These are phyloP conservation scores for Cetoscarus ocellatus DNA, from an alignment of 2,797 vertebrate species.

Conservation along the genomic window DNA sequence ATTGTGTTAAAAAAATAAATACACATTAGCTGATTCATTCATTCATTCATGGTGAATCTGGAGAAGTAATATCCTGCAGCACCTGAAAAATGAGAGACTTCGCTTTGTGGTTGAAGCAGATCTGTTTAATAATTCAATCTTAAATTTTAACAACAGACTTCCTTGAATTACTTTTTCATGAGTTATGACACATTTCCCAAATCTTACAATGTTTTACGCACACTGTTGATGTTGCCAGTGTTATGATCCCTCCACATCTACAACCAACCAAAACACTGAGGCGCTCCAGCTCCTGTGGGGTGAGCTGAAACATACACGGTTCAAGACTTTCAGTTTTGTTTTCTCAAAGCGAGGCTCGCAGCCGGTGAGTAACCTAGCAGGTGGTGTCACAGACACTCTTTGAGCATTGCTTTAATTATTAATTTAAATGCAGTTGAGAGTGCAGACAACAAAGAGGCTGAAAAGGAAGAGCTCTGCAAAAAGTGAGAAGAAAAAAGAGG, in stretches of 20 bases:
- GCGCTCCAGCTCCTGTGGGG: constrained; percentile 37
- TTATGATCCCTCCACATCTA: constrained; percentile 62
- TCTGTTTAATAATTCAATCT: constrained; percentile 5
- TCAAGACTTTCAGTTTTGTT: constrained; percentile 52
- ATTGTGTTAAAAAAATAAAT: too few species aligned
- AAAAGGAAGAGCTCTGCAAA: constrained; percentile 77
- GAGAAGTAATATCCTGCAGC: constrained; percentile 11
- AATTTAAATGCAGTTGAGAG: constrained; percentile 81
- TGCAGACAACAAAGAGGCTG: constrained; percentile 80
- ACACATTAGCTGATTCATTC: too few species aligned
- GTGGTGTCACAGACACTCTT: constrained; percentile 76
- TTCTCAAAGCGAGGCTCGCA: constrained; percentile 30
- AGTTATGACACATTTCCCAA: constrained; percentile 52
- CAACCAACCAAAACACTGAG: constrained; percentile 53
- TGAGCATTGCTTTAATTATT: constrained; percentile 84
- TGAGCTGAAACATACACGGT: constrained; percentile 47
- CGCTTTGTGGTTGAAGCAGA: neutral
- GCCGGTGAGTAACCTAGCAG: constrained; percentile 65
- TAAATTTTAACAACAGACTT: constrained; percentile 1
- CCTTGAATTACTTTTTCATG: constrained; percentile 42
- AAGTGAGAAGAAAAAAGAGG: constrained; percentile 76
- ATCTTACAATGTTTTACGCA: constrained; percentile 46
- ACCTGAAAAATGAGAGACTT: neutral
- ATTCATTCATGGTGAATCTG: constrained; percentile 29
- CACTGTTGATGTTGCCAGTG: constrained; percentile 27